Conservation (phyloP, 2,797 vertebrate species). For the Notolabrus celidotus region DNA sequence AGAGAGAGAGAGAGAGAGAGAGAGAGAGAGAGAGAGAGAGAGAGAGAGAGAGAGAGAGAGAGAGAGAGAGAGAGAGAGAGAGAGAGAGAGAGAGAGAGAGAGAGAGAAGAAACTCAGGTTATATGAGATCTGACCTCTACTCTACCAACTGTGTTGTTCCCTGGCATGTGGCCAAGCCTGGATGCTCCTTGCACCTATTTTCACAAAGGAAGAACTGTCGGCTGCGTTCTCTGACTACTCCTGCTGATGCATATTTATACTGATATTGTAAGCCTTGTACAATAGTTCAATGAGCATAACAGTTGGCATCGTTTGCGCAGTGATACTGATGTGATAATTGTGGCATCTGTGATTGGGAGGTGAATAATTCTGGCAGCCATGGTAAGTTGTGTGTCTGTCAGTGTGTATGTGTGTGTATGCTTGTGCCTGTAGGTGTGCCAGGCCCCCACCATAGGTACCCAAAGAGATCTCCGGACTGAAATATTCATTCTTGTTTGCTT, state of each 20-base stretch:
- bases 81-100: too few relatives aligned
- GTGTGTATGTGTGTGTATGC: constrained; percentile 7
- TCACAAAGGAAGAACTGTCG: constrained; percentile 36
- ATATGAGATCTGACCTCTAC: constrained; percentile 63
- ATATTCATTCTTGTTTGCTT: constrained; percentile 81
- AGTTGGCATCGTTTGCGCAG: constrained; percentile 71
- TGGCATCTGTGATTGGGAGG: constrained; percentile 79
- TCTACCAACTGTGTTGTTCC: constrained; percentile 51
- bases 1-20: too few relatives aligned
- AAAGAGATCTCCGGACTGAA: constrained; percentile 79
- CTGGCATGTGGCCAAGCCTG: constrained; percentile 60
- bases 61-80: too few relatives aligned
- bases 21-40: too few relatives aligned
- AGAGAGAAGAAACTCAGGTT: constrained; percentile 35
- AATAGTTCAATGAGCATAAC: constrained; percentile 71
- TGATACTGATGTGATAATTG: constrained; percentile 77
- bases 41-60: not conserved
- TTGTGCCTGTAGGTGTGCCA: constrained; percentile 78
- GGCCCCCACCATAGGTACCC: constrained; percentile 79
- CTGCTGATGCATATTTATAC: constrained; percentile 56
- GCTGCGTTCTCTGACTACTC: constrained; percentile 14
- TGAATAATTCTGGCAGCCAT: constrained; percentile 86
- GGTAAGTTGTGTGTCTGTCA: constrained; percentile 75
- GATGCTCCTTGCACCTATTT: constrained; percentile 41
- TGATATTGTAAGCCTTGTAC: constrained; percentile 56